Base-by-base conservation (phyloP, 2,797 vertebrate genomes). In the Sebastes hubbsi region DNA sequence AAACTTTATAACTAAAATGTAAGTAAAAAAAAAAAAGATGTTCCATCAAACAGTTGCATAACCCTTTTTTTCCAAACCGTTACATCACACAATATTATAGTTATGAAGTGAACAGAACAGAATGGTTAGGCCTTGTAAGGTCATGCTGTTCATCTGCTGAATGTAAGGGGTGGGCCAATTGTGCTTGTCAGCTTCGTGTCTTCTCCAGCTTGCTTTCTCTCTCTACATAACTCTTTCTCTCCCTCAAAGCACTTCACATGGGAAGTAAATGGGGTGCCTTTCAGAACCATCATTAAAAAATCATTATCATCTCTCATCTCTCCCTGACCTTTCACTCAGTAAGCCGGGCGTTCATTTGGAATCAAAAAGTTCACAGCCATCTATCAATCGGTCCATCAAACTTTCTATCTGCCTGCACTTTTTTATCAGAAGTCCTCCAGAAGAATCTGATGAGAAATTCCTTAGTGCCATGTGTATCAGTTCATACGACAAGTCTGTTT, bases 231-330 rank as follows among this genome's bases (percentile, higher is more conserved):
- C 55, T 58, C 72, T 46, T 63, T 75, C 61, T 34, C 62, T 74
- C 55, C 18, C 25, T 82, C 32, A 38, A 81, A 84, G 79, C 83
- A 73, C 58, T 86, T 72, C 58, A 58, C 75, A 72, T 63, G 82
- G 82, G 72, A 89, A 89, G 90, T 82, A 90, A 94, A 94, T 92
- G 86, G 81, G 83, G 83, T 70, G 87, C 87, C 89, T 94, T 92
- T 94, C 83, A 88, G 80, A 80, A 84, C 88, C 77, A 77, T 92
- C 93, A 94, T 95, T 92, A 94, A 93, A 94, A 94, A 93, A 92
- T 93, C 92, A 95, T 95, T 94, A 93, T 93, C 92, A 91, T 91
- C 90, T 90, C 88, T 84, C 84, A 88, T 88, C 77, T 84, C 75
- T 84, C 34, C 8, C 69, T 93, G 93, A 94, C 94, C 93, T 95